A percentile compares a stretch with the other conserved stretches of the same genome.
phyloP scores from a whole-genome alignment of 2,113 vertebrate genomes.

The Dipodomys merriami region DNA sequence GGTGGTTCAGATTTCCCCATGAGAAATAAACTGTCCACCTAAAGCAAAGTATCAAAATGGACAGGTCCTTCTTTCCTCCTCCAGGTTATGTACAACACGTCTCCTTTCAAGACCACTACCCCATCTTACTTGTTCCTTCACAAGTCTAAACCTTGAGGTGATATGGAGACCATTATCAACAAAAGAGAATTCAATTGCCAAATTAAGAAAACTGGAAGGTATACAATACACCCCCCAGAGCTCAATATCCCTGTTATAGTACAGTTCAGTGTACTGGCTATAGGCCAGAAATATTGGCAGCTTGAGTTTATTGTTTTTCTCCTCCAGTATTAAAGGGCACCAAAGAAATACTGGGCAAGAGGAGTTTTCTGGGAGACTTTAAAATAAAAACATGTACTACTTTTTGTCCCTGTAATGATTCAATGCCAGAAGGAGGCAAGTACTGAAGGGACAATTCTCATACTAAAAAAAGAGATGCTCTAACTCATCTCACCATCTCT shows the following conservation, averaged over 20 bases:
- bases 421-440: conserved; percentile 36
- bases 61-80: conserved; percentile 62
- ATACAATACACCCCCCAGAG: conserved; percentile 74
- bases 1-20: conserved; percentile 62
- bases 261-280: background rate
- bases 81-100: conserved; percentile 42
- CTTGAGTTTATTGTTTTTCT: background rate
- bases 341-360: conserved; percentile 63
- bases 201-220: conserved; percentile 64
- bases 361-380: conserved; percentile 40
- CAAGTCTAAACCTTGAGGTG: conserved; percentile 73
- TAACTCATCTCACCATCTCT: conserved; percentile 58
- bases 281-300: conserved; percentile 29
- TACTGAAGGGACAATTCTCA: conserved; percentile 68
- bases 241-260: background rate
- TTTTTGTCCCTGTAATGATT: conserved; percentile 20
- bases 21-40: conserved; percentile 66
- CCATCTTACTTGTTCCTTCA: conserved; percentile 57
- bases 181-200: conserved; percentile 62
- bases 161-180: conserved; percentile 56
- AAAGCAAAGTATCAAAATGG: conserved; percentile 57
- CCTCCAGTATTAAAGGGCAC: conserved; percentile 6
- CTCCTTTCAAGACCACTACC: conserved; percentile 71
- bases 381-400: conserved; percentile 63
- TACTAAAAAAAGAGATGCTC: conserved; percentile 64